phyloP scores from a whole-genome alignment of 2,888 invertebrate species.

The Caenorhabditis angaria region DNA sequence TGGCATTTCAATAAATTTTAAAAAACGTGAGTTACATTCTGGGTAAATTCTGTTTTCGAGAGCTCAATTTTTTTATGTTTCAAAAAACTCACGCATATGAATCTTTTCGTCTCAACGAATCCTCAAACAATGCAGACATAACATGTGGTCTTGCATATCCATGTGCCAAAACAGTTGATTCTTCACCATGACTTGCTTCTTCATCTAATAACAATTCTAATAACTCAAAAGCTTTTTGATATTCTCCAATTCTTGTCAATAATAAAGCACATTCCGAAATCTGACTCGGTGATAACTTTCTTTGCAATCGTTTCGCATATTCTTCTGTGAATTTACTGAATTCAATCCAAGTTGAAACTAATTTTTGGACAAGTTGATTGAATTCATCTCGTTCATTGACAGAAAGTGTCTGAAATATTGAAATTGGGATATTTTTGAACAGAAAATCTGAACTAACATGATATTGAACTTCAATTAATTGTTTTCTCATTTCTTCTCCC shows the following conservation, averaged over 20 bases:
- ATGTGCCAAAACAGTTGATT: conserved; percentile 43
- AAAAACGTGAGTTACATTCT: too few relatives aligned
- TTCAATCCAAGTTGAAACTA: conserved; percentile 60
- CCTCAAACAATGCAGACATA: conserved; percentile 52
- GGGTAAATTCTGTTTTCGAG: too few relatives aligned
- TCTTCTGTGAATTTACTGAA: conserved; percentile 55
- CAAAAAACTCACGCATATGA: conserved; percentile 10
- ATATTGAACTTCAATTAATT: conserved; percentile 47
- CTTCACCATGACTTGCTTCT: conserved; percentile 38
- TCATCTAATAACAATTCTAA: conserved; percentile 48
- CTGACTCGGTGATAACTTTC: conserved; percentile 50
- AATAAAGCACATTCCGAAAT: conserved; percentile 53
- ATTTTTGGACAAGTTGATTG: conserved; percentile 39
- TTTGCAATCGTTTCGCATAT: conserved; percentile 38
- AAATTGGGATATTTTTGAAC: not conserved
- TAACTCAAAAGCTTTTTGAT: conserved; percentile 49
- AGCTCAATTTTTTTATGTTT: too few relatives aligned
- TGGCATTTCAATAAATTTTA: too few relatives aligned
- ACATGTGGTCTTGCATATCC: conserved; percentile 25
- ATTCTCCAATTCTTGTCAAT: conserved; percentile 49
- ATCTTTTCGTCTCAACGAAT: conserved; percentile 43
- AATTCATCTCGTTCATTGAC: conserved; percentile 49
- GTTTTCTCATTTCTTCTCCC: conserved; percentile 31
- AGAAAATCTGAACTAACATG: conserved; percentile 34
- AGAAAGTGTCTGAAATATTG: conserved; percentile 41